phyloP scores from a whole-genome alignment of 2,888 invertebrate genomes.

The Chrysotoxum bicinctum region DNA sequence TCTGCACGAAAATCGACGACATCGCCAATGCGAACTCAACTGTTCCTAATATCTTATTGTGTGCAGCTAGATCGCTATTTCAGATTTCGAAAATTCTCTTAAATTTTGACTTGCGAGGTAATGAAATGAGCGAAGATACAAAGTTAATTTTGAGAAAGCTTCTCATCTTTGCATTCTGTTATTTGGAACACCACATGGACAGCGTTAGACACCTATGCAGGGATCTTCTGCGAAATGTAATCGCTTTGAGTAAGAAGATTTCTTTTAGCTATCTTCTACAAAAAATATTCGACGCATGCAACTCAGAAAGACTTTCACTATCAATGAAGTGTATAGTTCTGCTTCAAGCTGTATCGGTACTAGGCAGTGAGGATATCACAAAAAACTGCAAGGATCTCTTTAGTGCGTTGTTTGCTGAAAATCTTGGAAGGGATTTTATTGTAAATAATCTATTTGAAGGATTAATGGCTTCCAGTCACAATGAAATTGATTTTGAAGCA shows the following conservation, averaged over 20 bases:
- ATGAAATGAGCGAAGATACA: slow-evolving; percentile 76
- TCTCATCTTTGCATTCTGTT: slow-evolving; percentile 83
- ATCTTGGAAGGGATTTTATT: slow-evolving; percentile 81
- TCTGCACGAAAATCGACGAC: slow-evolving; percentile 74
- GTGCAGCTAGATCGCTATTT: slow-evolving; percentile 76
- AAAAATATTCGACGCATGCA: slow-evolving; percentile 76
- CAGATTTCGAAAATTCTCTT: slow-evolving; percentile 75
- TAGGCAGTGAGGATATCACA: slow-evolving; percentile 76
- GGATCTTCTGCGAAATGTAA: slow-evolving; percentile 82
- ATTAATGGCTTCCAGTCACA: slow-evolving; percentile 82
- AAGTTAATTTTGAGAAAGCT: slow-evolving; percentile 77
- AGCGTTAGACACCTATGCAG: slow-evolving; percentile 85
- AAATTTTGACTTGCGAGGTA: slow-evolving; percentile 73
- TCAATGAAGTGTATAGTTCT: slow-evolving; percentile 77
- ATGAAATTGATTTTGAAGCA: slow-evolving; percentile 77
- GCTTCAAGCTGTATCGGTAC: slow-evolving; percentile 75
- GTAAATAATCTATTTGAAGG: slow-evolving; percentile 83
- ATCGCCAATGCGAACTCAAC: slow-evolving; percentile 74
- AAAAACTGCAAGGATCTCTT: slow-evolving; percentile 75
- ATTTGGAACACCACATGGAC: slow-evolving; percentile 86
- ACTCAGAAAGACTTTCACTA: slow-evolving; percentile 74
- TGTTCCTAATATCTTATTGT: slow-evolving; percentile 77
- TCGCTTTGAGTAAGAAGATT: slow-evolving; percentile 79
- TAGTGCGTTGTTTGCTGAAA: slow-evolving; percentile 74
- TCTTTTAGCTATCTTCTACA: slow-evolving; percentile 74